Evolutionary conservation across 2,888 invertebrate genomes (phyloP), one percentile per base, ranked within the genome.

Genomic region (Iselma pallidipennis): DNA sequence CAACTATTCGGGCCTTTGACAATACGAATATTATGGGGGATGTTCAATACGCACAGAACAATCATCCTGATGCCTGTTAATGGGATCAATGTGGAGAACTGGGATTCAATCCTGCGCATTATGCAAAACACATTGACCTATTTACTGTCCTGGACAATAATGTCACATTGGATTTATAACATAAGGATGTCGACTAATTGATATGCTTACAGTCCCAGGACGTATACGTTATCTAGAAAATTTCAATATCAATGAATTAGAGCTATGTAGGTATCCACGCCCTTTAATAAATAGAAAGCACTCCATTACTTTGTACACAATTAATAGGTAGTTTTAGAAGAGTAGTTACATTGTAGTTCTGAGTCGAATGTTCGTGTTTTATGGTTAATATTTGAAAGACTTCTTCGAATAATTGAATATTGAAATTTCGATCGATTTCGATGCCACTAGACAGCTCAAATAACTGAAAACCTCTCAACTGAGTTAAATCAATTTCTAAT

Each of bases 71-170:
- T 74, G 74, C 68, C 73, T 66, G 74, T 74, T 76, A 76, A 76
- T 76, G 69, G 75, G 76, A 76, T 78, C 77, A 78, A 77, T 75
- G 76, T 73, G 67, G 73, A 71, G 73, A 68, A 68, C 76, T 74
- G 73, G 74, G 75, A 76, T 76, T 72, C 69, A 75, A 76, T 76
- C 76, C 74, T 77, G 77, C 76, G 76, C 76, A 73, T 75, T 75
- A 76, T 76, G 76, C 74, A 76, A 74, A 76, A 70, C 74, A 76
- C 75, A 68, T 69, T 72, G 72, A 72, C 74, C 71, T 66, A 72
- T 71, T 69, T 71, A 69, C 62, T 58, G 61, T 67, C 68, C 69
- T 67, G 72, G 72, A 72, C 72, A 71, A 72, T 67, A 66, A 59
- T 66, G 66, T 66, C 66, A 68, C 63, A 61, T 57, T 23, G 23